Evolutionary conservation across 1,140 invertebrate species (phyloP).

Genomic region (Prorops nasuta): DNA sequence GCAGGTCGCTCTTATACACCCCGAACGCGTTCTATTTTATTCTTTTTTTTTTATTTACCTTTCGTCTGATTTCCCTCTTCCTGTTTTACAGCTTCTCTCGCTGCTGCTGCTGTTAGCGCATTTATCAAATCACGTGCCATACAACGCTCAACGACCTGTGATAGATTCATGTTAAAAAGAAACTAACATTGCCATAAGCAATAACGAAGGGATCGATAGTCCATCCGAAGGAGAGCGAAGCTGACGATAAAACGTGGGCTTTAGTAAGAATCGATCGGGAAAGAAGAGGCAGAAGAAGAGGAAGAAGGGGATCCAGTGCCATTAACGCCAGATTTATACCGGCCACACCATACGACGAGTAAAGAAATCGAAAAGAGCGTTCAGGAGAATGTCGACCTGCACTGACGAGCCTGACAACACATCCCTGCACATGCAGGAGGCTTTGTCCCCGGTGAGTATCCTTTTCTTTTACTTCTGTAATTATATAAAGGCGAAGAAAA

Average conservation of each 20-base stretch:
- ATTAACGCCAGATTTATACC: too few relatives aligned
- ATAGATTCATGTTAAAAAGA: slow-evolving; percentile 35
- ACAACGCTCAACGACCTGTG: slow-evolving; percentile 46
- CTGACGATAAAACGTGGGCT: too few relatives aligned
- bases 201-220: too few relatives aligned
- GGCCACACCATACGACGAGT: slow-evolving; percentile 22
- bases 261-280: slow-evolving; percentile 3
- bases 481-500: too few relatives aligned
- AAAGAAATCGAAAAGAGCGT: slow-evolving; percentile 26
- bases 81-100: not conserved
- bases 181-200: slow-evolving; percentile 22
- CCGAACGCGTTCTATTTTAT: slow-evolving; percentile 6
- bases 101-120: too few relatives aligned
- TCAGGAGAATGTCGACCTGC: slow-evolving; percentile 53
- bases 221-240: too few relatives aligned
- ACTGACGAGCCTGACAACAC: slow-evolving; percentile 51
- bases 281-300: not conserved
- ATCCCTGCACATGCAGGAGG: slow-evolving; percentile 53
- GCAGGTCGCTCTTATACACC: too few relatives aligned
- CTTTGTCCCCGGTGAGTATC: slow-evolving; percentile 51
- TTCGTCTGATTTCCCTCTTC: slow-evolving; percentile 21
- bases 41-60: slow-evolving; percentile 23
- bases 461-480: too few relatives aligned
- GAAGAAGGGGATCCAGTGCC: too few relatives aligned
- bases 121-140: slow-evolving; percentile 44